Percentiles rank a stretch among this genome's conserved stretches.
Evolutionary conservation across 2,888 invertebrate genomes (phyloP).

Genomic region (Prosapia bicincta): DNA sequence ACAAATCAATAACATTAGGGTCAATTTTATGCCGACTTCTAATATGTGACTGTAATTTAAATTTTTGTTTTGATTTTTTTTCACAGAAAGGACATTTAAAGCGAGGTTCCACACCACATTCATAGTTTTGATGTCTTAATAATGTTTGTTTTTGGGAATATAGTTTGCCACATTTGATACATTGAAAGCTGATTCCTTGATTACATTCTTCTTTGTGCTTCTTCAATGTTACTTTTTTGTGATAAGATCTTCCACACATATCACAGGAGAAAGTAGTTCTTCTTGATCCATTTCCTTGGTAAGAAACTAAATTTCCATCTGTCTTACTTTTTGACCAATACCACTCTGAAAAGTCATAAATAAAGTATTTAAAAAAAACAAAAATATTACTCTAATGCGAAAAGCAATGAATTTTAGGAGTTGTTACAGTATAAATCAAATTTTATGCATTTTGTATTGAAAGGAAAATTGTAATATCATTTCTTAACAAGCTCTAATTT

Average conservation of each 20-base stretch:
- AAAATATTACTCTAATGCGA: no score
- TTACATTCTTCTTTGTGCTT: constrained; percentile 46
- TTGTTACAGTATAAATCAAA: no score
- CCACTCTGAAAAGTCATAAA: neutral
- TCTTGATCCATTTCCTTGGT: neutral
- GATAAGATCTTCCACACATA: constrained; percentile 29
- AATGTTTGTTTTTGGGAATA: constrained; percentile 14
- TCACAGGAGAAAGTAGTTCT: constrained; percentile 9
- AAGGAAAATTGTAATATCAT: no score
- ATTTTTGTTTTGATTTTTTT: constrained; percentile 32
- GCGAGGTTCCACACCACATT: constrained; percentile 44
- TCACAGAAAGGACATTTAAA: constrained; percentile 46
- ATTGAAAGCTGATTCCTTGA: constrained; percentile 44
- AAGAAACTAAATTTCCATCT: neutral
- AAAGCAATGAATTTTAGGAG: no score
- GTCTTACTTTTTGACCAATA: neutral
- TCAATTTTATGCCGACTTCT: neutral
- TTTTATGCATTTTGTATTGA: no score
- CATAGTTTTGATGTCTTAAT: constrained; percentile 39
- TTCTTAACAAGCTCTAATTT: no score
- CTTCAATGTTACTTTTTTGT: constrained; percentile 21
- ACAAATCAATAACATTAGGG: neutral
- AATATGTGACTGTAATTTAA: constrained; percentile 24
- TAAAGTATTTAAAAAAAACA: no score
- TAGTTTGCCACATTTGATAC: constrained; percentile 42